A percentile compares a stretch with the other conserved stretches of the same genome.
Evolutionary conservation across 2,797 vertebrate species (phyloP).

Genomic region (Galaxias olidus): DNA sequence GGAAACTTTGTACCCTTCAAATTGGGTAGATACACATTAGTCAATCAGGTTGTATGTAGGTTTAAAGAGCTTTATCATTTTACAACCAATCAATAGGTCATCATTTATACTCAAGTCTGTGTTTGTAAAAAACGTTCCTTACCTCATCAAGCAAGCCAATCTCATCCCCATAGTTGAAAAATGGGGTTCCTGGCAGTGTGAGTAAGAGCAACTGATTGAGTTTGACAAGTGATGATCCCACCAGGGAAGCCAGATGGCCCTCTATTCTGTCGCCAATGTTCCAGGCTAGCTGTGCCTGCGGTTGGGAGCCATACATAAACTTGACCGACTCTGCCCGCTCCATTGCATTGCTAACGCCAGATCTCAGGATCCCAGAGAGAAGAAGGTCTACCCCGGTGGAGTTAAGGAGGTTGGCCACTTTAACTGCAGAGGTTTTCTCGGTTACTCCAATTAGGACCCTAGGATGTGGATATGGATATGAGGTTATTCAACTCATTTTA

Average conservation of each 20-base stretch:
- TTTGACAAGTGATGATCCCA: constrained; percentile 48
- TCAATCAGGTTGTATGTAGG: not conserved
- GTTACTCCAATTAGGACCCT: constrained; percentile 80
- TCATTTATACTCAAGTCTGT: not conserved
- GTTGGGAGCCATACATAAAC: constrained; percentile 51
- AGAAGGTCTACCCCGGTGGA: constrained; percentile 72
- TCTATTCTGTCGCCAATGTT: constrained; percentile 55
- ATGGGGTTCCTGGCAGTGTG: constrained; percentile 82
- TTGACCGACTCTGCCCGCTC: constrained; percentile 46
- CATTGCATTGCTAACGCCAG: not conserved
- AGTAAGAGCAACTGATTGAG: constrained; percentile 81
- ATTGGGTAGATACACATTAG: not conserved
- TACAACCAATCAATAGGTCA: not conserved
- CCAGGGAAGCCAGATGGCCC: constrained; percentile 71
- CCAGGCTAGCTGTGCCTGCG: constrained; percentile 65
- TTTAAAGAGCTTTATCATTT: not conserved
- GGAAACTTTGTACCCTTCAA: constrained; percentile 57
- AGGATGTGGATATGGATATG: constrained; percentile 4
- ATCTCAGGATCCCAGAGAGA: constrained; percentile 64
- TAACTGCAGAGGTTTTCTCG: constrained; percentile 10
- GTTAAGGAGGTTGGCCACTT: constrained; percentile 64
- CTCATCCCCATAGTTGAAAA: constrained; percentile 86
- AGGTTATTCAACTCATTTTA: no score
- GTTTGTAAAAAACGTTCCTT: constrained; percentile 26
- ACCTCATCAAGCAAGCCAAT: constrained; percentile 77